Evolutionary conservation across 2,797 vertebrate species (phyloP).

Genomic region (Acrossocheilus wenchowensis): DNA sequence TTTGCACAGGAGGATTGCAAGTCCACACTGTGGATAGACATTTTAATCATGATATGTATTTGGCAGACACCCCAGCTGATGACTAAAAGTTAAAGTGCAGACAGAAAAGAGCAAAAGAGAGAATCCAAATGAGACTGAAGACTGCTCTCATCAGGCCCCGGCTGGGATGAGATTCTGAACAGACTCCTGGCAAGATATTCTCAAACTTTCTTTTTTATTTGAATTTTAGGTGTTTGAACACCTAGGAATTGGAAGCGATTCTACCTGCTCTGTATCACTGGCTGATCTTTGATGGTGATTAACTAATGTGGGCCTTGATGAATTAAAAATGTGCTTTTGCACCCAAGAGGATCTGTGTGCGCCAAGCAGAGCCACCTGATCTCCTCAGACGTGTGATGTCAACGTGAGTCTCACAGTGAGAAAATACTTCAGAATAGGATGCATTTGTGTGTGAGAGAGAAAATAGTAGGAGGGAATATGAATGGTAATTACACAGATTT

Average conservation of each 20-base stretch:
- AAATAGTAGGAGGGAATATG: not conserved
- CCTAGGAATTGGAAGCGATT: not conserved
- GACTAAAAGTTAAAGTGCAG: not conserved
- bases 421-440: slow-evolving; percentile 9
- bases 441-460: not conserved
- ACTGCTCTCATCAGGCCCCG: not conserved
- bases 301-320: slow-evolving; percentile 16
- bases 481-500: not conserved
- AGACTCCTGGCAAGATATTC: not conserved
- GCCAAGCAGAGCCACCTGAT: slow-evolving; percentile 26
- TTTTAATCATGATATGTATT: not conserved
- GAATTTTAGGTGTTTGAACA: not conserved
- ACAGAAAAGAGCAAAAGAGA: not conserved
- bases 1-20: not conserved
- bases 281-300: slow-evolving; percentile 5
- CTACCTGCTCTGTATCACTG: not conserved
- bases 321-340: slow-evolving; percentile 32
- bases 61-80: not conserved
- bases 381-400: slow-evolving; percentile 11
- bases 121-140: not conserved
- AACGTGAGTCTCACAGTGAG: not conserved
- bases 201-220: not conserved
- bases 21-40: not conserved
- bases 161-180: not conserved
- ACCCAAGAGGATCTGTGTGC: not conserved